Evolutionary conservation across 1,140 invertebrate genomes (phyloP), one percentile per base, ranked within the genome.

Genomic region (Trissolcus basalis): DNA sequence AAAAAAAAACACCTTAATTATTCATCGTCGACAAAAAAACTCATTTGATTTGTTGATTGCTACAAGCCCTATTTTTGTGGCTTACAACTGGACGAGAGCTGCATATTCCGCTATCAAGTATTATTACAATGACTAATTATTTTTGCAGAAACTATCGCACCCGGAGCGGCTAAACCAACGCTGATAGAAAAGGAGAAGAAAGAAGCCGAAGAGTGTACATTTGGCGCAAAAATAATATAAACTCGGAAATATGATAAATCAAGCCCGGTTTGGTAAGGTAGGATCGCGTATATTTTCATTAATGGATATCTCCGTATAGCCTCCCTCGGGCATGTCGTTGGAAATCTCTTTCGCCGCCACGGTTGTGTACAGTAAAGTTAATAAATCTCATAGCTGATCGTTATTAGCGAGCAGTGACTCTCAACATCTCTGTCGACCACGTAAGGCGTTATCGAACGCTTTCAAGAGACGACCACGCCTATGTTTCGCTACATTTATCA

Each of bases 221-320:
- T 76, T 64, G 48, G 32, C 58, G 69, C 55, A 68, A 77, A 80
- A 81, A 81, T 74, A 78, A 74, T 72, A 59, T 65, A 77, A 74
- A 67, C 68, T 77, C 27, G 69, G 55, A 43, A 78, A 81, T 80
- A 81, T 80, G 72, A 77, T 77, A 79, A 81, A 81, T 81, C 72
- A 81, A 75, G 60, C 67, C 64, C 56, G 71, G 70, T 69, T 43
- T 56, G 63, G 75, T 70, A 64, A 71, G 73, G 73, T 59, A 65
- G 79, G 51, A 70, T 59, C 59, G 67, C 77, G 79, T 83, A 81
- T 81, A 81, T 83, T 83, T 83, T 83, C 81, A 83, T 83, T 83
- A 83, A 83, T 78, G 81, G 67, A 69, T 81, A 75, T 77, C 79
- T 74, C 70, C 49, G 74, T 76, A 59, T 65, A 69, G 75, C 48